These are phyloP conservation scores for Hololepta plana DNA, from an alignment of 2,888 invertebrate genomes.

Conservation along the genomic window DNA sequence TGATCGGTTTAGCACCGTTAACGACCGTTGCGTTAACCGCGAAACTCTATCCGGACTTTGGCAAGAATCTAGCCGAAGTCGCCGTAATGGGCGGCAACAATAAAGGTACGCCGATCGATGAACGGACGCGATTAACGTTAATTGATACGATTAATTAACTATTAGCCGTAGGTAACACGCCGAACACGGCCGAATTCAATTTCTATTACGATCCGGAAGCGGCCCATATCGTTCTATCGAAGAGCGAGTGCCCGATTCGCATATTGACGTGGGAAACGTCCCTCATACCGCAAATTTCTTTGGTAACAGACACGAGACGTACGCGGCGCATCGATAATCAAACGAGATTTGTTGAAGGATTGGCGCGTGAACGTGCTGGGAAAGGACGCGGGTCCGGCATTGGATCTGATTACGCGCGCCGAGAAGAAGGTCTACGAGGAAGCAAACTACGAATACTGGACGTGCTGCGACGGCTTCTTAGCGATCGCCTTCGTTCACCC, in stretches of 20 bases:
- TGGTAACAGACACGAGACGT: too few relatives aligned
- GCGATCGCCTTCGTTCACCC: not conserved
- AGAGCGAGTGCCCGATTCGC: constrained; percentile 34
- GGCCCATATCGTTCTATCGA: constrained; percentile 48
- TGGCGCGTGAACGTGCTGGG: constrained; percentile 34
- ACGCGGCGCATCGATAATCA: too few relatives aligned
- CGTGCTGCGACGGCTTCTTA: not conserved
- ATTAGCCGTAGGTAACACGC: constrained; percentile 32
- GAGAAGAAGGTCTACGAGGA: constrained; percentile 20
- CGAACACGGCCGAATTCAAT: constrained; percentile 55
- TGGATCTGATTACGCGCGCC: constrained; percentile 31
- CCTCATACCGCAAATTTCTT: constrained; percentile 15
- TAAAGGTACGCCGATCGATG: constrained; percentile 30
- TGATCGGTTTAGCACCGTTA: constrained; percentile 53
- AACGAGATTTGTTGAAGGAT: constrained; percentile 24
- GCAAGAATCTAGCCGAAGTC: constrained; percentile 42
- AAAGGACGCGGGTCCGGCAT: constrained; percentile 19
- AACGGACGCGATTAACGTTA: not conserved
- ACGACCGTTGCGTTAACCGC: constrained; percentile 65
- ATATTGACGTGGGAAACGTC: constrained; percentile 57
- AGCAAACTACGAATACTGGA: too few relatives aligned
- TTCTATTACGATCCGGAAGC: constrained; percentile 63
- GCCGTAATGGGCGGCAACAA: constrained; percentile 68
- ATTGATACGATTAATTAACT: not conserved
- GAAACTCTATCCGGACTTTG: constrained; percentile 46